Conservation (phyloP, 2,888 invertebrate species). For the Copidosoma aretas region DNA sequence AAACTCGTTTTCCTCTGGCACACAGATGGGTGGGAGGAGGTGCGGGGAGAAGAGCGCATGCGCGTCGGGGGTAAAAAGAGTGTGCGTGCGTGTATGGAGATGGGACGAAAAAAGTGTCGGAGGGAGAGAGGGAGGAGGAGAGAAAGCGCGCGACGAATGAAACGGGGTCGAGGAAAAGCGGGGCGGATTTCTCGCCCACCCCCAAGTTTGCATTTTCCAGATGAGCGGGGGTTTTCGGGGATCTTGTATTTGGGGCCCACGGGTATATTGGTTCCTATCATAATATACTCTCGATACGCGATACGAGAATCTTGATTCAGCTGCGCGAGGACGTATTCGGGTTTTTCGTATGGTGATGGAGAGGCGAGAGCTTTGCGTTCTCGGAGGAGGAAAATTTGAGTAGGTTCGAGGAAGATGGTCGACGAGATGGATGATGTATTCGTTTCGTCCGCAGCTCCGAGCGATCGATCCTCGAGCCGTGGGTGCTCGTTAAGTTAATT, state of each 20-base stretch:
- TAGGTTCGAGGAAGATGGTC: too few relatives aligned
- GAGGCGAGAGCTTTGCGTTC: slow-evolving; percentile 7
- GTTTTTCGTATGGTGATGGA: slow-evolving; percentile 9
- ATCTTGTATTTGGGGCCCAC: slow-evolving; percentile 8
- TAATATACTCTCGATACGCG: not conserved
- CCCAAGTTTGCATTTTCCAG: slow-evolving; percentile 36
- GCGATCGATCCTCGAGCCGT: too few relatives aligned
- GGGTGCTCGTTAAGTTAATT: too few relatives aligned
- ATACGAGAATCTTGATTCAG: slow-evolving; percentile 24
- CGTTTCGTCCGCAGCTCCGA: too few relatives aligned
- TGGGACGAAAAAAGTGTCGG: not conserved
- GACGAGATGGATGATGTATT: too few relatives aligned
- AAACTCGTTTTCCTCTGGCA: not conserved
- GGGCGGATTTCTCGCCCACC: slow-evolving; percentile 1
- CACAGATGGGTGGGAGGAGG: not conserved
- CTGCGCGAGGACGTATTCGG: too few relatives aligned
- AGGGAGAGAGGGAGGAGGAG: slow-evolving; percentile 2
- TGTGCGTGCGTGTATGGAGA: not conserved
- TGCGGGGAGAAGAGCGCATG: slow-evolving; percentile 4
- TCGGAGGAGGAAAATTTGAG: too few relatives aligned
- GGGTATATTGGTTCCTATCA: not conserved
- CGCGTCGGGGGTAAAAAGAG: slow-evolving; percentile 11
- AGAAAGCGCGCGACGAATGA: not conserved
- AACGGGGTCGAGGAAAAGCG: slow-evolving; percentile 5
- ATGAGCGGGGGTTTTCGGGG: slow-evolving; percentile 12